phyloP scores from a whole-genome alignment of 2,797 vertebrate species.

The Bufotes viridis region DNA sequence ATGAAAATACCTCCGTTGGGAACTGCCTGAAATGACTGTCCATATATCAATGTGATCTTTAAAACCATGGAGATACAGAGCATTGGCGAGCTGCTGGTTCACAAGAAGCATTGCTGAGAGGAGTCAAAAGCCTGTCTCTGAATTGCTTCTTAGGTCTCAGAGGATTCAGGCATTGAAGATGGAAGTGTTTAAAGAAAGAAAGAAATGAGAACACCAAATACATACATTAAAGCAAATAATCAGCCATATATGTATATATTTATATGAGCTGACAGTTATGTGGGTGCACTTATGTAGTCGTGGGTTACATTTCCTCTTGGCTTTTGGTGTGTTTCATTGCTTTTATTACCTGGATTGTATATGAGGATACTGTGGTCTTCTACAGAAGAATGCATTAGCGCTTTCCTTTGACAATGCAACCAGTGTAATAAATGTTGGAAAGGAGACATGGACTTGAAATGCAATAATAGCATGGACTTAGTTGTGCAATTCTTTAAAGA shows the following conservation, averaged over 20 bases:
- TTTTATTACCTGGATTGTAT: background rate
- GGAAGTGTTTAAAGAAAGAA: conserved; percentile 29
- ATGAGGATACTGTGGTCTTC: background rate
- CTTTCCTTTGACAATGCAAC: background rate
- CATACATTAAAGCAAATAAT: background rate
- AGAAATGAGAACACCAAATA: background rate
- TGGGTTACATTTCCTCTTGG: background rate
- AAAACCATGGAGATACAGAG: conserved; percentile 67
- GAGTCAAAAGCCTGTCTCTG: conserved; percentile 27
- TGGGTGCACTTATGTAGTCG: background rate
- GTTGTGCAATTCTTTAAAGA: background rate
- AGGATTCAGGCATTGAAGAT: conserved; percentile 18
- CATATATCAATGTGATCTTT: conserved; percentile 72
- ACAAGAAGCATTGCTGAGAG: conserved; percentile 13
- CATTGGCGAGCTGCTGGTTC: conserved; percentile 53
- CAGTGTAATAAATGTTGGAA: background rate
- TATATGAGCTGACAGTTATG: background rate
- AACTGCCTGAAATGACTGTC: conserved; percentile 69
- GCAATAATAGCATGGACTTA: background rate
- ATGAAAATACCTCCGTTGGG: conserved; percentile 71
- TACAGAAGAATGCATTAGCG: background rate
- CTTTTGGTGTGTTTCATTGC: background rate
- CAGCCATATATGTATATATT: background rate
- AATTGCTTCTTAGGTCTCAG: background rate
- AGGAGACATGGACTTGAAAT: background rate